phyloP scores from a whole-genome alignment of 2,888 invertebrate species.

The Danaus chrysippus region DNA sequence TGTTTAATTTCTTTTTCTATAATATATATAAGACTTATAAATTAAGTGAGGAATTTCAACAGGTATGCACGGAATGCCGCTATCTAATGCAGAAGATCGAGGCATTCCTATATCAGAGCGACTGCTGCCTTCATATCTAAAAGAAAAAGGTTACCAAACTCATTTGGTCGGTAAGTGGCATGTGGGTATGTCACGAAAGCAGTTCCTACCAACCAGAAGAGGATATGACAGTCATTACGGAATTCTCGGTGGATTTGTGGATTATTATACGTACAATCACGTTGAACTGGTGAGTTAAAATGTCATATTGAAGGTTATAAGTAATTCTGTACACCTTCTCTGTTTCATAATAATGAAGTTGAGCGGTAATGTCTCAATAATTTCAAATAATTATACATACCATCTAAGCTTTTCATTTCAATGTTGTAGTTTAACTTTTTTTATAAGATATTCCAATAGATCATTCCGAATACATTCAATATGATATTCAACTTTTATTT shows the following conservation, averaged over 20 bases:
- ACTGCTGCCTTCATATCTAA: constrained; percentile 81
- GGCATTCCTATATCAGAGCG: constrained; percentile 76
- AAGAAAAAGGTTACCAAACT: constrained; percentile 85
- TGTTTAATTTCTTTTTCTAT: too few species aligned
- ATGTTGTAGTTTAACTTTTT: too few species aligned
- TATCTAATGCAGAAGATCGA: constrained; percentile 65
- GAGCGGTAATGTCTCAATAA: too few species aligned
- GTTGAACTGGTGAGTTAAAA: constrained; percentile 56
- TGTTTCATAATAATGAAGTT: too few species aligned
- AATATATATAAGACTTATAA: too few species aligned
- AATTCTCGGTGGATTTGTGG: constrained; percentile 86
- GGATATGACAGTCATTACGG: constrained; percentile 91
- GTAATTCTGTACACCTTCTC: too few species aligned
- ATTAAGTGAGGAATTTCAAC: constrained; percentile 32
- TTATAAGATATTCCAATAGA: too few species aligned
- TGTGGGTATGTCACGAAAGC: constrained; percentile 86
- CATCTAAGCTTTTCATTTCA: too few species aligned
- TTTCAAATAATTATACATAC: too few species aligned
- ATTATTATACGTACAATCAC: constrained; percentile 82
- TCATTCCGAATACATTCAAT: too few species aligned
- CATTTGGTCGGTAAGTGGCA: constrained; percentile 96
- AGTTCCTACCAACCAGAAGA: constrained; percentile 85
- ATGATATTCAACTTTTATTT: too few species aligned
- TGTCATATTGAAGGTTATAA: too few species aligned
- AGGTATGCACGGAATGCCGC: constrained; percentile 70